Base-by-base conservation (phyloP, 1,140 invertebrate genomes). In the Orchesella cincta region DNA sequence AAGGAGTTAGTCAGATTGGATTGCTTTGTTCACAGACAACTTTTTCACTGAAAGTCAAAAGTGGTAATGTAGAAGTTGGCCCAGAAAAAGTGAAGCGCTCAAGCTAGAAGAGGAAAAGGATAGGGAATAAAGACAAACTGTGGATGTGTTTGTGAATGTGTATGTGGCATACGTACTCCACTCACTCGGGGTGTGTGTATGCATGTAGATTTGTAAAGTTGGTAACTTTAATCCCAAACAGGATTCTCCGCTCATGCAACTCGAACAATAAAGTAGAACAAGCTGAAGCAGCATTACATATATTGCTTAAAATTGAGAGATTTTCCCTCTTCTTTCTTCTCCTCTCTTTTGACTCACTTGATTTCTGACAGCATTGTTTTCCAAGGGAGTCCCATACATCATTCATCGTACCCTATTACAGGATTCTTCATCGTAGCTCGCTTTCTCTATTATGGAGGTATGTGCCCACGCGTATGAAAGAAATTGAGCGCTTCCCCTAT, bases 281-380 rank as follows among this genome's bases (percentile, higher is more conserved):
- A 46, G 18, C 5, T 46, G 39, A 46, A 46, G 5, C 5, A 18
- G 39, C 5, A 46, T 46, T 46, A 46, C 39, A 46, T 46, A 46
- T 18, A 46, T 46, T n/a, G 18, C 39, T 8, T 8, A 46, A 5
- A 46, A 46, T 46, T 46, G 39, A 46, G 39, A 46, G 39, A 46
- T 46, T 46, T n/a, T 46, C 39, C 39, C 18, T 46, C 18, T 46
- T 46, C 5, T 57, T 57, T 23, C 54, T 57, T 23, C 26, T 26
- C 26, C 54, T 18, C 46, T 73, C 23, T 33, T 73, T 39, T 39
- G 23, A 39, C 67, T 34, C 28, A 71, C 28, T 71, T 71, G 34
- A 73, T 73, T 28, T 73, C 36, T 73, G 72, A 46, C 36, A 73
- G 34, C 31, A 73, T 73, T 73, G 72, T 73, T 73, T 73, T 73